Percentiles rank a stretch among this genome's conserved stretches.
Conservation (phyloP, 2,797 vertebrate species). For the Leuciscus waleckii region DNA sequence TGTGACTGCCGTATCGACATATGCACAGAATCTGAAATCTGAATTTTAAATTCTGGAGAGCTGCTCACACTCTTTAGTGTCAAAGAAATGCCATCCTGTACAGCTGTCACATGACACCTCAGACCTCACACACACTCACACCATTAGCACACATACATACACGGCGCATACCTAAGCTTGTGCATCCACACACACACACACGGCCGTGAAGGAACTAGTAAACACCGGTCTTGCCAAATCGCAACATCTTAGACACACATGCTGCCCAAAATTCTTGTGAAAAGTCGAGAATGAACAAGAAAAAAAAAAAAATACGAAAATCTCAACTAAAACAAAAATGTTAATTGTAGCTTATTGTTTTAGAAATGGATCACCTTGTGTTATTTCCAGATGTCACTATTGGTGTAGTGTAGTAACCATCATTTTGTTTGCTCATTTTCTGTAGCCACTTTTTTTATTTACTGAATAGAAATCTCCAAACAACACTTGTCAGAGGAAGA, state of each 20-base stretch:
- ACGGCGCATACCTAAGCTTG: slow-evolving; percentile 20
- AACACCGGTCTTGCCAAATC: slow-evolving; percentile 43
- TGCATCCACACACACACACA: slow-evolving; percentile 21
- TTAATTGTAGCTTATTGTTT: neutral
- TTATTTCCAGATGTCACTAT: neutral
- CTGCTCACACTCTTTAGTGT: slow-evolving; percentile 78
- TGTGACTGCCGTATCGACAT: slow-evolving; percentile 71
- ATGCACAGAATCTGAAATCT: slow-evolving; percentile 74
- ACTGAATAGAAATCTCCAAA: neutral
- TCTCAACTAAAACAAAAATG: neutral
- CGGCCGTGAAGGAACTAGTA: slow-evolving; percentile 27
- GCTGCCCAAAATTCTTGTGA: slow-evolving; percentile 11
- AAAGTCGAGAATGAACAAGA: slow-evolving; percentile 3
- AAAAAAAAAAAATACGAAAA: neutral
- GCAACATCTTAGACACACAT: slow-evolving; percentile 41
- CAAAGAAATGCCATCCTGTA: slow-evolving; percentile 78
- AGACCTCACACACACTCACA: slow-evolving; percentile 61
- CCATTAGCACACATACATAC: slow-evolving; percentile 36
- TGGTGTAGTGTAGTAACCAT: neutral
- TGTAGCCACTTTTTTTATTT: neutral
- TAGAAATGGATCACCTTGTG: neutral
- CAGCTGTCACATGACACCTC: slow-evolving; percentile 79
- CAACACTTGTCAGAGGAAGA: neutral
- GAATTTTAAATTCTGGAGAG: slow-evolving; percentile 77
- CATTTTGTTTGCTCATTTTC: neutral